Base-by-base conservation (phyloP, 1,140 invertebrate genomes). In the Caenorhabditis tropicalis region DNA sequence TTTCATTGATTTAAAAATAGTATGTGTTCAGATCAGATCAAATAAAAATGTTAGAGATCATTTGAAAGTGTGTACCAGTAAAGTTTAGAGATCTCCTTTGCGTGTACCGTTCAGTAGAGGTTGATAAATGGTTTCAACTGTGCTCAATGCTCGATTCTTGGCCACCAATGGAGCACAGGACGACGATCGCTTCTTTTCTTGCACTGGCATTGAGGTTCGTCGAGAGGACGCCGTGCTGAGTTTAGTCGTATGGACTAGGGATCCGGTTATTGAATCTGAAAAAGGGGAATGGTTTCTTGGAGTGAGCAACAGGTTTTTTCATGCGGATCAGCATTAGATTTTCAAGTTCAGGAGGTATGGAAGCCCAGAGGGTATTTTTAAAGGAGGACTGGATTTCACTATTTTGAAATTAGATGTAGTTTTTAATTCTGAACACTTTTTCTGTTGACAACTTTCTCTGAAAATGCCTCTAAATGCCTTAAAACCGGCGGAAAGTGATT, bases 181-280 rank as follows among this genome's bases (percentile, higher is more conserved):
- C n/a, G 65, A 74, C 24, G 65, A 74, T 43, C 36, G 5, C 33
- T 74, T 74, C 36, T 74, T 74, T n/a, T 74, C 65, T 43, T 74
- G 65, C 21, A 39, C 29, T 43, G 65, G 65, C 65, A 74, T 74
- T 46, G 65, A 74, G n/a, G 65, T 74, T 1, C 65, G 33, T 46
- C 65, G 33, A 1, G 65, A 74, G 43, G 65, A 74, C 24, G 65
- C 65, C 36, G 65, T 74, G 21, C 65, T 74, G n/a, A 74, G 65
- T 74, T 74, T 74, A 19, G 65, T 74, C n/a, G 65, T 74, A 43
- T 74, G 65, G 10, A 74, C 65, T 6, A 74, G 65, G 43, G 65
- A 74, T 10, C 65, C 65, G 36, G 65, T 74, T 33, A 74, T 74
- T 7, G 65, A 74, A n/a, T 74, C 65, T 74, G 65, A 19, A 74